These are phyloP conservation scores for Chaetogeoica ovagalla DNA, from an alignment of 2,888 invertebrate species.

Conservation along the genomic window DNA sequence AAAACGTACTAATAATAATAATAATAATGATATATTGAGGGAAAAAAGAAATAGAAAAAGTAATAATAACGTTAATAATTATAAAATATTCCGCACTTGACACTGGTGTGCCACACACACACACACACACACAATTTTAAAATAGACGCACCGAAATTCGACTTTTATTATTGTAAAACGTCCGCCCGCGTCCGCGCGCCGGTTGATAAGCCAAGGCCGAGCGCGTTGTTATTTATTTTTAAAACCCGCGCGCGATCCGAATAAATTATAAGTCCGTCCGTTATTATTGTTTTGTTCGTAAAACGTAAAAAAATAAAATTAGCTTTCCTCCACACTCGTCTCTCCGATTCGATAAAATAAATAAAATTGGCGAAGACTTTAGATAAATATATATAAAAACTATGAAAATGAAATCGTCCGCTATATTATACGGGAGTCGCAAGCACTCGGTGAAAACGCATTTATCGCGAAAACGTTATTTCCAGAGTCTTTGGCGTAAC, in stretches of 20 bases:
- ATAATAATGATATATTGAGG: not conserved
- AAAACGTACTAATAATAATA: not conserved
- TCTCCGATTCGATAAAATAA: no score
- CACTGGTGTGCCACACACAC: slow-evolving; percentile 13
- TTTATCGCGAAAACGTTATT: no score
- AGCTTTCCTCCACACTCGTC: no score
- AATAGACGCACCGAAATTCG: slow-evolving; percentile 20
- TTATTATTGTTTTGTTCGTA: not conserved
- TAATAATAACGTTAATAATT: not conserved
- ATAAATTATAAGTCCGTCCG: not conserved
- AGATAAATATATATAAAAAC: no score
- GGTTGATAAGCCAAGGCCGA: slow-evolving; percentile 27
- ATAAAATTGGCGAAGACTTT: no score
- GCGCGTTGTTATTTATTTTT: slow-evolving; percentile 11
- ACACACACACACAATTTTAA: slow-evolving; percentile 24
- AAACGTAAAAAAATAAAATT: no score
- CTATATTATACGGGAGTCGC: no score
- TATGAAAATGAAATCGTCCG: no score
- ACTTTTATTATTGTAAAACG: not conserved
- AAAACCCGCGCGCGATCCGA: slow-evolving; percentile 1
- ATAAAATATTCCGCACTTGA: slow-evolving; percentile 15
- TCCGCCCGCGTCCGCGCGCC: not conserved
- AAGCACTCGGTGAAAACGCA: no score
- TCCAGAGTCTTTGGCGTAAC: no score
- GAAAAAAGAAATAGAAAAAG: not conserved